Conservation (phyloP, 1,140 invertebrate species). For the Aphelinus certus region DNA sequence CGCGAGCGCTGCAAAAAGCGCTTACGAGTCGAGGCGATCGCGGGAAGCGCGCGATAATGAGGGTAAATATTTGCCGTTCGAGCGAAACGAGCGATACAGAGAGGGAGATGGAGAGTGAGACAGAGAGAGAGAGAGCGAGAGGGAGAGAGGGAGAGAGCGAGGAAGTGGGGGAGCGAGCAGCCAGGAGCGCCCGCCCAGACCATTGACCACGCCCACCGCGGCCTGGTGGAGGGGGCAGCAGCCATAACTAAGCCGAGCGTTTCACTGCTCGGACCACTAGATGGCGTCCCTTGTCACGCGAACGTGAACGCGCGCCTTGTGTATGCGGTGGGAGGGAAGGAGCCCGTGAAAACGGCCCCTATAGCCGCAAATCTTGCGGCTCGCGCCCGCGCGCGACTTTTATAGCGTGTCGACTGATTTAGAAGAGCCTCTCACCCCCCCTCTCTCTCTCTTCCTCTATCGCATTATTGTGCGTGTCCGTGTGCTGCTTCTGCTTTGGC, state of each 20-base stretch:
- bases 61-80: conserved; percentile 33
- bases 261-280: conserved; percentile 47
- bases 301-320: background rate
- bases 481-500: background rate
- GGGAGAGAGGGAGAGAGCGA: background rate
- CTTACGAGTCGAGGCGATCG: background rate
- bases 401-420: conserved; percentile 41
- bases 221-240: conserved; percentile 47
- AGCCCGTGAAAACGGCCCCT: conserved; percentile 27
- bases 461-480: too few species aligned
- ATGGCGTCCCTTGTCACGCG: conserved; percentile 51
- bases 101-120: background rate
- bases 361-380: conserved; percentile 30
- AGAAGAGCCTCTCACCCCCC: background rate
- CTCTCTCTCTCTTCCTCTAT: too few species aligned
- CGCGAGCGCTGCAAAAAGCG: background rate
- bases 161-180: background rate
- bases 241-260: conserved; percentile 60
- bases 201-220: conserved; percentile 29
- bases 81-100: conserved; percentile 10
- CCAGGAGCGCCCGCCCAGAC: conserved; percentile 15
- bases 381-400: conserved; percentile 30
- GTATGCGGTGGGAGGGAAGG: background rate
- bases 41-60: conserved; percentile 30
- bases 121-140: too few species aligned